Conservation (phyloP, 2,888 invertebrate species). For the Macrosoma leucophasiata region DNA sequence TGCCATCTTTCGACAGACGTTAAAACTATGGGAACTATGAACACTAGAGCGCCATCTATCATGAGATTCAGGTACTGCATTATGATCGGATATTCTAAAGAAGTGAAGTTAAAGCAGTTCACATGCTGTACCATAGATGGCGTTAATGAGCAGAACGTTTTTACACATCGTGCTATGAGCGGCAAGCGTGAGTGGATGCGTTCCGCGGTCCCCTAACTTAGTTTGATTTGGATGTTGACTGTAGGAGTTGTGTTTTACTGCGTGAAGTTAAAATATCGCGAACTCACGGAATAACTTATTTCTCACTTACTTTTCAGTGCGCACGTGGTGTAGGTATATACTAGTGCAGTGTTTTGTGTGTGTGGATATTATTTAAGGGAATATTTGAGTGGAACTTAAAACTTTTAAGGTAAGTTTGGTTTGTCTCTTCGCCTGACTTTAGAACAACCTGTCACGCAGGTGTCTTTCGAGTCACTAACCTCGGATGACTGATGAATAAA, state of each 20-base stretch:
- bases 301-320: constrained; percentile 41
- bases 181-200: no score
- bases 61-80: no score
- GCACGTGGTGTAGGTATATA: constrained; percentile 33
- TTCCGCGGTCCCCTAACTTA: no score
- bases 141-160: constrained; percentile 7
- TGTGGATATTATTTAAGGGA: constrained; percentile 33
- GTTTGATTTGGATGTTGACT: constrained; percentile 48
- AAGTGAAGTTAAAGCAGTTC: no score
- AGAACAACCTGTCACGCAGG: constrained; percentile 71
- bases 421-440: constrained; percentile 47
- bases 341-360: constrained; percentile 38
- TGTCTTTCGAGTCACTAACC: constrained; percentile 69
- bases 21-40: no score
- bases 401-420: constrained; percentile 47
- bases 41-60: no score
- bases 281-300: constrained; percentile 63
- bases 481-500: constrained; percentile 45
- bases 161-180: constrained; percentile 5
- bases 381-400: constrained; percentile 34
- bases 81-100: no score
- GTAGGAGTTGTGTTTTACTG: constrained; percentile 34
- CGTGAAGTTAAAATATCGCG: constrained; percentile 33
- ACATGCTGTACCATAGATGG: constrained; percentile 16
- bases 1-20: no score